phyloP scores from a whole-genome alignment of 2,888 invertebrate genomes.

The Apotomis capreana region DNA sequence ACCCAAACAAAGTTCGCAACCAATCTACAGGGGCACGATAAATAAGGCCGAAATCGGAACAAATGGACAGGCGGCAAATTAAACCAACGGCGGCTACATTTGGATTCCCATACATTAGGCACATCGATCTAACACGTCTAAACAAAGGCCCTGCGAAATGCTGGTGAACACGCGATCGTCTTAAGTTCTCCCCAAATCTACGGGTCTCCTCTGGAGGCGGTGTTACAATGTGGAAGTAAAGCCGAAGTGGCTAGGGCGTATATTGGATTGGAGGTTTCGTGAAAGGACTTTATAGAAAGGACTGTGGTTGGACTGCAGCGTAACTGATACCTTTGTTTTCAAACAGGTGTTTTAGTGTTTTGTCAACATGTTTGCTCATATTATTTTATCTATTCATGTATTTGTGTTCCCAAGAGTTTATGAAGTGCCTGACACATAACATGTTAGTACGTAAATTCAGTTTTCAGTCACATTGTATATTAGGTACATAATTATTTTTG shows the following conservation, averaged over 20 bases:
- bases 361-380: not conserved
- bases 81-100: conserved; percentile 68
- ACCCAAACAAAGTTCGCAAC: conserved; percentile 46
- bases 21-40: conserved; percentile 71
- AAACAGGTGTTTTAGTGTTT: conserved; percentile 5
- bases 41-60: conserved; percentile 80
- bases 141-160: conserved; percentile 74
- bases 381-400: too few relatives aligned
- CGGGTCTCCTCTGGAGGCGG: conserved; percentile 20
- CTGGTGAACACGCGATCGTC: conserved; percentile 76
- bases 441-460: too few relatives aligned
- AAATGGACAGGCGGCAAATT: conserved; percentile 82
- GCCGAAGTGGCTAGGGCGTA: conserved; percentile 21
- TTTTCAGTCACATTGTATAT: too few relatives aligned
- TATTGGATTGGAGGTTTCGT: conserved; percentile 25
- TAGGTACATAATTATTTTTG: too few relatives aligned
- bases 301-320: conserved; percentile 29
- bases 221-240: conserved; percentile 18
- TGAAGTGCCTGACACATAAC: too few relatives aligned
- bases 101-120: conserved; percentile 79
- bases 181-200: conserved; percentile 58
- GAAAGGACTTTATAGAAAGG: conserved; percentile 38
- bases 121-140: conserved; percentile 80
- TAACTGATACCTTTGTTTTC: conserved; percentile 30
- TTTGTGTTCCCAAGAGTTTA: too few relatives aligned